A percentile compares a stretch with the other conserved stretches of the same genome.
Evolutionary conservation across 2,888 invertebrate genomes (phyloP).

Genomic region (Drosophila lutescens): DNA sequence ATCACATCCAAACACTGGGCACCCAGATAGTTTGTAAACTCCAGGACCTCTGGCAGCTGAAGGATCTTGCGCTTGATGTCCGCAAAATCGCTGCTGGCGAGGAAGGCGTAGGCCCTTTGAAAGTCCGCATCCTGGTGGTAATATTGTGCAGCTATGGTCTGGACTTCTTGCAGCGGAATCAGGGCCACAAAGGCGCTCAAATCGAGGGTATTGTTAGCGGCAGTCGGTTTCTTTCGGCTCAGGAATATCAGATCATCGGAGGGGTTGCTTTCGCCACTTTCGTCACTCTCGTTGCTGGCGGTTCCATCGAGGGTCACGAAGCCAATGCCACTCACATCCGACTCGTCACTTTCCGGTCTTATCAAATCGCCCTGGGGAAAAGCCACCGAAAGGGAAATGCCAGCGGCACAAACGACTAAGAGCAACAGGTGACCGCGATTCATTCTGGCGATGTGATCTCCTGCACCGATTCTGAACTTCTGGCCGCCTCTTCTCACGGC

Average conservation of each 20-base stretch:
- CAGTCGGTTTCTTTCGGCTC: constrained; percentile 39
- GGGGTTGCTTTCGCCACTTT: constrained; percentile 21
- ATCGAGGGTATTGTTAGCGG: constrained; percentile 67
- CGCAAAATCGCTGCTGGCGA: constrained; percentile 74
- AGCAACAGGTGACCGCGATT: constrained; percentile 11
- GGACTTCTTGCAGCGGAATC: constrained; percentile 80
- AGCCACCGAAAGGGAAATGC: neutral
- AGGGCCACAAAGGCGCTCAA: constrained; percentile 81
- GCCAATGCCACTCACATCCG: constrained; percentile 36
- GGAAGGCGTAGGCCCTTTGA: constrained; percentile 77
- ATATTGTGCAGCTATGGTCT: constrained; percentile 76
- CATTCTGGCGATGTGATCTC: constrained; percentile 31
- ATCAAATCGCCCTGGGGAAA: constrained; percentile 50
- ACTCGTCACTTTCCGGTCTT: constrained; percentile 21
- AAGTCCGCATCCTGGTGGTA: constrained; percentile 81
- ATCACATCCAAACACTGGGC: constrained; percentile 82
- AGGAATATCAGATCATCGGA: constrained; percentile 82
- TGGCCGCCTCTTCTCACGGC: constrained; percentile 13
- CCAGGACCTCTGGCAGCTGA: constrained; percentile 77
- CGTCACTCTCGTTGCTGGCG: constrained; percentile 46
- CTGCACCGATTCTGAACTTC: constrained; percentile 8
- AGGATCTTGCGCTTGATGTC: constrained; percentile 73
- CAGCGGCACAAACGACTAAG: constrained; percentile 3
- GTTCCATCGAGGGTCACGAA: constrained; percentile 53
- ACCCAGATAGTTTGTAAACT: constrained; percentile 80